A percentile compares a stretch with the other conserved stretches of the same genome.
phyloP scores from a whole-genome alignment of 2,888 invertebrate species.

The Xestia xanthographa region DNA sequence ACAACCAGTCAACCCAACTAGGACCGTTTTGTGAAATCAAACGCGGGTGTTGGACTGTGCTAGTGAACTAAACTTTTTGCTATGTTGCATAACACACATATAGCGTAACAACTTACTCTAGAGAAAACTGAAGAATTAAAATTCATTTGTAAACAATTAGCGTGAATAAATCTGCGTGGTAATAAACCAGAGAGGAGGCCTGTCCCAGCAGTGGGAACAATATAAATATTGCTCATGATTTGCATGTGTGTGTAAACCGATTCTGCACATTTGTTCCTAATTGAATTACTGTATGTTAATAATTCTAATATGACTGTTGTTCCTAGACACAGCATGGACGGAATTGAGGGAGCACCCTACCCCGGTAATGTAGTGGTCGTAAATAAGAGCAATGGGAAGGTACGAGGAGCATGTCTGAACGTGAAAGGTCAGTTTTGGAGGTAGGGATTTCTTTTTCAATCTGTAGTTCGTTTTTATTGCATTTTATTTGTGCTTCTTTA shows the following conservation, averaged over 20 bases:
- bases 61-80: neutral
- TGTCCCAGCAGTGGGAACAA: neutral
- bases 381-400: slow-evolving; percentile 23
- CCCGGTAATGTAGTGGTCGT: slow-evolving; percentile 19
- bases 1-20: neutral
- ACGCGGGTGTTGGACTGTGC: neutral
- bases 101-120: neutral
- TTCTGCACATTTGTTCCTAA: neutral
- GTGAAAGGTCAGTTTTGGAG: neutral
- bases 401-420: neutral
- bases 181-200: neutral
- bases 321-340: slow-evolving; percentile 7
- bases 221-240: neutral
- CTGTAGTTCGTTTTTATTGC: no score
- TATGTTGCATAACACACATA: neutral
- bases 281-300: neutral
- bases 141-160: neutral
- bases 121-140: neutral
- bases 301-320: neutral
- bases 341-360: slow-evolving; percentile 15
- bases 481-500: no score
- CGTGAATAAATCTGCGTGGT: neutral
- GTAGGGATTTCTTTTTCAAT: neutral
- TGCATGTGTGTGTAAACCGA: neutral
- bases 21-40: neutral